These are phyloP conservation scores for Rhodinocichla rosea DNA, from an alignment of 2,113 vertebrate species.

Conservation along the genomic window DNA sequence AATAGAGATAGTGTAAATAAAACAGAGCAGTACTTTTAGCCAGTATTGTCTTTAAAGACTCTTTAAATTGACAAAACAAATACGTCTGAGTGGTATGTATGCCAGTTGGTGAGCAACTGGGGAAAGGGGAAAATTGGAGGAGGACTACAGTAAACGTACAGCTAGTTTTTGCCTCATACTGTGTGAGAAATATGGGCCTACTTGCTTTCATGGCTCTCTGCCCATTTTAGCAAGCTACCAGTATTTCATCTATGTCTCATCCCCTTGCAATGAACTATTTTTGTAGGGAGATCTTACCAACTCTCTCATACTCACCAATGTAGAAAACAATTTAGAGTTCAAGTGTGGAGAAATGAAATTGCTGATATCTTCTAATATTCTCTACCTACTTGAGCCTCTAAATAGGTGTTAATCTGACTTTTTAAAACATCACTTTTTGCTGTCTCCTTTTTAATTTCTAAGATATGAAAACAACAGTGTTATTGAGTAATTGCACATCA, in stretches of 20 bases:
- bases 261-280: conserved; percentile 1
- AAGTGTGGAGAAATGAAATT: not conserved
- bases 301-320: not conserved
- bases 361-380: not conserved
- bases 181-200: not conserved
- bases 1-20: not conserved
- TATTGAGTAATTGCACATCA: not conserved
- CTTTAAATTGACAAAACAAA: not conserved
- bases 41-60: not conserved
- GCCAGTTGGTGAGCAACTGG: not conserved
- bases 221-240: not conserved
- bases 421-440: not conserved
- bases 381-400: not conserved
- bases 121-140: not conserved
- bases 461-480: not conserved
- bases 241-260: conserved; percentile 8
- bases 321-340: not conserved
- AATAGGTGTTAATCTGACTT: not conserved
- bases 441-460: not conserved
- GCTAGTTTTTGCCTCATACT: not conserved
- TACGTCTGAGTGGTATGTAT: not conserved
- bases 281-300: not conserved
- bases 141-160: not conserved
- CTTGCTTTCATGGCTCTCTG: not conserved
- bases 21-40: not conserved